These are phyloP conservation scores for Leptinotarsa juncta DNA, from an alignment of 2,888 invertebrate species.

Conservation along the genomic window DNA sequence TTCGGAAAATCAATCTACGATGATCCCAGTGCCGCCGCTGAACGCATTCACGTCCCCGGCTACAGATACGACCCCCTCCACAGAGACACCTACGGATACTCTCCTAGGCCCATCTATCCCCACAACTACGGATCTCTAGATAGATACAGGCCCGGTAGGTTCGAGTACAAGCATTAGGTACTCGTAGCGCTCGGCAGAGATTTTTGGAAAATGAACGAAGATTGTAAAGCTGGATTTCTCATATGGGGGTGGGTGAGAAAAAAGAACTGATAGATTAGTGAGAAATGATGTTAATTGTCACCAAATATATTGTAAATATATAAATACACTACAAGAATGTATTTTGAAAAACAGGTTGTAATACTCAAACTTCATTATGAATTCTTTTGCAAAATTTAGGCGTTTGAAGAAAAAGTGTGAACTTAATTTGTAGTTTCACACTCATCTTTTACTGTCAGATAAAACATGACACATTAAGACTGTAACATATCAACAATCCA, in stretches of 20 bases:
- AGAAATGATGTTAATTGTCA: neutral
- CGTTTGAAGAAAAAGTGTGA: no score
- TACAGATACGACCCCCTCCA: slow-evolving; percentile 93
- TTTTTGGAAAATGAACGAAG: neutral
- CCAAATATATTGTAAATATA: no score
- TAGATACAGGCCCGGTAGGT: slow-evolving; percentile 88
- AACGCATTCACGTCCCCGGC: slow-evolving; percentile 87
- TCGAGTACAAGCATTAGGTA: slow-evolving; percentile 59
- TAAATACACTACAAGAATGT: no score
- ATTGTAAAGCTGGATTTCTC: slow-evolving; percentile 3
- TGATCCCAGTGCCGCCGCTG: slow-evolving; percentile 82
- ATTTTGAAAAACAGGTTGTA: no score
- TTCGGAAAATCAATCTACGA: slow-evolving; percentile 89
- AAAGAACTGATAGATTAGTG: neutral
- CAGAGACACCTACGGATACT: slow-evolving; percentile 90
- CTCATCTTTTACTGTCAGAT: no score
- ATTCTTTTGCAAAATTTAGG: no score
- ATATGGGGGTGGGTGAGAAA: neutral
- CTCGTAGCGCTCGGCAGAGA: slow-evolving; percentile 34
- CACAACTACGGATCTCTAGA: slow-evolving; percentile 84
- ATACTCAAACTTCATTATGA: no score
- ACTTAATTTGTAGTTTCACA: no score
- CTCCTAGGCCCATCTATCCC: slow-evolving; percentile 87
- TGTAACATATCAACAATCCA: no score
- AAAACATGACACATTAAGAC: no score